Base-by-base conservation (phyloP, 2,888 invertebrate genomes). In the Drosophila limbata region DNA sequence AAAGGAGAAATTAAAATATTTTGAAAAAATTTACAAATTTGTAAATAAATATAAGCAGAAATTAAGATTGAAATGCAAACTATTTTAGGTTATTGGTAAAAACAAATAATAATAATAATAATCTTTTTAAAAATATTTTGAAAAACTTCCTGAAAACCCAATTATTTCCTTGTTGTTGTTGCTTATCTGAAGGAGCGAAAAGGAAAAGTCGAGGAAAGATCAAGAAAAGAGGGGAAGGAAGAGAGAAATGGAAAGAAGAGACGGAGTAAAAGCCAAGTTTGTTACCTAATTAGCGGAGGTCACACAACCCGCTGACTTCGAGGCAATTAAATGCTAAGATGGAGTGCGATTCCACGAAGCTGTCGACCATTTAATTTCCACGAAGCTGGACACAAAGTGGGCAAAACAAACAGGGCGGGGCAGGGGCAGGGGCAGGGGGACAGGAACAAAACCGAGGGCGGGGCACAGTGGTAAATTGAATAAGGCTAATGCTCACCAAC, bases 401-500 rank as follows among this genome's bases (percentile, higher is more conserved):
- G 21, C 52, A 21, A 53, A 17, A 44, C 25, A 25, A 25, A 25
- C 25, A 25, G 25, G 25, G 5, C 25, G 25, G 1, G 25, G 21
- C 21, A 21, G 21, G 21, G 21, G 21, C 21, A 21, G 21, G 21
- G 53, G 51, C 31, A 17, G 28, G 33, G 50, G 28, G 25, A 21
- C 19, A 5, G 19, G n/a, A 8, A 15, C 15, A 15, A 19, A 28
- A 19, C 13, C 1, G 9, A n/a, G 2, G n/a, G n/a, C 28, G 45
- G n/a, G 52, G 11, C 55, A 21, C 52, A 61, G 78, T 57, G 67
- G 79, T 62, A 84, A 89, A 85, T 85, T 88, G 78, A 79, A 88
- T 89, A 80, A 72, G 88, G 89, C 89, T 89, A 88, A 89, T 89
- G 85, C 88, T 69, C 66, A 71, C 55, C 81, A 80, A 89, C 84